phyloP scores from a whole-genome alignment of 2,113 vertebrate genomes.

The Calyptomena viridis region DNA sequence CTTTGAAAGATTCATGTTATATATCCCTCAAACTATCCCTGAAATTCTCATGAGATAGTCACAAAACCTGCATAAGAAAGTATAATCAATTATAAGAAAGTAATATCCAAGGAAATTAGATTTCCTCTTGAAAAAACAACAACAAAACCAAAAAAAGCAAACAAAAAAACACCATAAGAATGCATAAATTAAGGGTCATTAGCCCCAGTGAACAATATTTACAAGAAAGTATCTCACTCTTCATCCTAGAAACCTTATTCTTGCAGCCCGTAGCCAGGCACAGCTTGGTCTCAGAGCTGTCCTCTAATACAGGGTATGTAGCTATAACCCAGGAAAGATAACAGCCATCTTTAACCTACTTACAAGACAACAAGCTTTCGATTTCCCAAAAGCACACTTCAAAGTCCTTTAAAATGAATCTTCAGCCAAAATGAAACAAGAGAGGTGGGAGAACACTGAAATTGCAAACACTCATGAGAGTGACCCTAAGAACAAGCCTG shows the following conservation, averaged over 20 bases:
- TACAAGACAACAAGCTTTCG: background rate
- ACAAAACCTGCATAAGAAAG: background rate
- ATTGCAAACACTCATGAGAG: background rate
- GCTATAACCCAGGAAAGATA: background rate
- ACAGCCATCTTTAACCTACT: background rate
- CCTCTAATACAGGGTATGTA: background rate
- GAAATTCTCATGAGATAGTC: background rate
- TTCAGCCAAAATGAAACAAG: background rate
- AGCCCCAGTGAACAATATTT: background rate
- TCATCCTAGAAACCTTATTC: background rate
- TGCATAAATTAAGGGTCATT: background rate
- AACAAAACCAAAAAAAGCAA: no score
- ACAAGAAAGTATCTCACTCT: background rate
- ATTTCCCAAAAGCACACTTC: background rate
- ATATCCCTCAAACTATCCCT: background rate
- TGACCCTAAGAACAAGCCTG: background rate
- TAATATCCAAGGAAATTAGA: background rate
- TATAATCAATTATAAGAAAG: background rate
- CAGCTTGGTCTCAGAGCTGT: background rate
- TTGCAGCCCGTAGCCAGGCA: background rate
- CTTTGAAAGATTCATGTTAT: background rate
- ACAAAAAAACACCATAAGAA: background rate
- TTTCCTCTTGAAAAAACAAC: background rate
- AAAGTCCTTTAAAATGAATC: background rate
- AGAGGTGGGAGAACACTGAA: fast-evolving